Conservation (phyloP, 2,888 invertebrate genomes). For the Phasia obesa region DNA sequence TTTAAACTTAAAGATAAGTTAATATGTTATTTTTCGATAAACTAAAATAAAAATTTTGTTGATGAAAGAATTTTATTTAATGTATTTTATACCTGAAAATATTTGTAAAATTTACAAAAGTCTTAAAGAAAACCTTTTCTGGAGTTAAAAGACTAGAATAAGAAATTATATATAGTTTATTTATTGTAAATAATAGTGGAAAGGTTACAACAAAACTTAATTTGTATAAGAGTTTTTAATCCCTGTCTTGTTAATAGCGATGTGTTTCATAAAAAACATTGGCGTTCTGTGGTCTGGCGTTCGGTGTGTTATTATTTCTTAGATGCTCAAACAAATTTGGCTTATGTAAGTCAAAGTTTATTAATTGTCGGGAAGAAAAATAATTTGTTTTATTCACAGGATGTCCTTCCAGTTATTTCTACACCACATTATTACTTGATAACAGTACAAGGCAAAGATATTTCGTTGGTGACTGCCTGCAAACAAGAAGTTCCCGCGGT, state of each 20-base stretch:
- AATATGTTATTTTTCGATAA: too few species aligned
- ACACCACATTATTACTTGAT: constrained; percentile 99
- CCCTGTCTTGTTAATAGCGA: constrained; percentile 92
- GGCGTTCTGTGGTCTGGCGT: constrained; percentile 98
- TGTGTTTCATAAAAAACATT: constrained; percentile 99
- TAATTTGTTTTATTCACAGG: constrained; percentile 80
- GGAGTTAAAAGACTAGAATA: constrained; percentile 44
- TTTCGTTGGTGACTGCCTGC: constrained; percentile 97
- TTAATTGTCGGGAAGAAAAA: neutral
- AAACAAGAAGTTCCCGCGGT: constrained; percentile 98
- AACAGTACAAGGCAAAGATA: constrained; percentile 95
- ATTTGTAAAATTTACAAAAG: too few species aligned
- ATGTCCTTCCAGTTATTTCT: constrained; percentile 98
- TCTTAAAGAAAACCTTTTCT: too few species aligned
- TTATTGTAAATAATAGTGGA: constrained; percentile 97
- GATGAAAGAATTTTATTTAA: too few species aligned
- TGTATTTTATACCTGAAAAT: too few species aligned
- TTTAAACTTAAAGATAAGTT: too few species aligned
- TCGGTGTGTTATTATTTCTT: constrained; percentile 99
- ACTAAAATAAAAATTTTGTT: too few species aligned
- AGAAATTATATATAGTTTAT: constrained; percentile 95
- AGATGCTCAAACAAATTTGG: constrained; percentile 96
- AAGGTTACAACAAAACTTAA: constrained; percentile 82
- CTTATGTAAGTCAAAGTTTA: constrained; percentile 79
- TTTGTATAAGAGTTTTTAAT: neutral